These are phyloP conservation scores for Nothobranchius kuhntae DNA, from an alignment of 2,113 vertebrate species.

Conservation along the genomic window DNA sequence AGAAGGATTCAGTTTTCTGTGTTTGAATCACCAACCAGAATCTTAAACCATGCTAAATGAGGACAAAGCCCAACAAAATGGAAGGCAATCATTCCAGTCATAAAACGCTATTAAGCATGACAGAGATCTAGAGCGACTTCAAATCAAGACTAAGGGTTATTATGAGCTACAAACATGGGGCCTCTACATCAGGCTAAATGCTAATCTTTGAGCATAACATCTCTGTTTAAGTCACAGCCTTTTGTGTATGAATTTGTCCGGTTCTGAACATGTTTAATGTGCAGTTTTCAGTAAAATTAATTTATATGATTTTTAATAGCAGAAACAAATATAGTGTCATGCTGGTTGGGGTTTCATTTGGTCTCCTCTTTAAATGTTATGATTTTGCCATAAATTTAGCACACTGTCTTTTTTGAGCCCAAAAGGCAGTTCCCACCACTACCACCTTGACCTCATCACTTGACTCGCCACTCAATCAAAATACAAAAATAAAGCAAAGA, in stretches of 20 bases:
- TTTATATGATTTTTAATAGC: neutral
- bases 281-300: neutral
- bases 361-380: neutral
- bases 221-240: constrained; percentile 17
- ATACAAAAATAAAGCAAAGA: too few relatives aligned
- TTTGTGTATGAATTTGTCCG: neutral
- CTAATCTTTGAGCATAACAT: constrained; percentile 42
- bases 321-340: too few relatives aligned
- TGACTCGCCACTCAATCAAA: too few relatives aligned
- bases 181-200: constrained; percentile 54
- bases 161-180: constrained; percentile 49
- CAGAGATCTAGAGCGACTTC: neutral
- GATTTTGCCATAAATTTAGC: too few relatives aligned
- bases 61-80: neutral
- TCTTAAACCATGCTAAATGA: neutral
- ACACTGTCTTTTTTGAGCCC: too few relatives aligned
- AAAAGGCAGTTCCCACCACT: too few relatives aligned
- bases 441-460: too few relatives aligned
- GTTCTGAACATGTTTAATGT: neutral
- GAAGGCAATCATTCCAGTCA: neutral
- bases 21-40: neutral
- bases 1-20: neutral
- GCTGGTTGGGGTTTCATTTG: too few relatives aligned
- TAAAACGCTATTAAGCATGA: neutral
- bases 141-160: neutral